Evolutionary conservation across 2,113 vertebrate species (phyloP).

Genomic region (Eulacestoma nigropectus): DNA sequence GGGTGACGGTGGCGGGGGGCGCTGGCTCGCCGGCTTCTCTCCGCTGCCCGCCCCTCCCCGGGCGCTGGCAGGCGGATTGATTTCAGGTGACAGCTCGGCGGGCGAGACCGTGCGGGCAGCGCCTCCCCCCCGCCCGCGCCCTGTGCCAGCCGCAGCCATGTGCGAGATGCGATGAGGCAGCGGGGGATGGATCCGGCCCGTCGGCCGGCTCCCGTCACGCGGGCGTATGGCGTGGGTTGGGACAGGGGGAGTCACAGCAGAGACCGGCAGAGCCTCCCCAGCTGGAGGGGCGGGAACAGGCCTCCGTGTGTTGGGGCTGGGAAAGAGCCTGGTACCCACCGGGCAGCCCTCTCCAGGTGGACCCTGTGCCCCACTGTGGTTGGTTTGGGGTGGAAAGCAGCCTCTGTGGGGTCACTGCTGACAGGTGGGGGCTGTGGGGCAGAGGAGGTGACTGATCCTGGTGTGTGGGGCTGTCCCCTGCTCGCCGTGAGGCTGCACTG

Average conservation of each 20-base stretch:
- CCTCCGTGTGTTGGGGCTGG: background rate
- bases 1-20: background rate
- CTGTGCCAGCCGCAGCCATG: slow-evolving; percentile 38
- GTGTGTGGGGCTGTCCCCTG: background rate
- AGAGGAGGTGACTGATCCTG: background rate
- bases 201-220: background rate
- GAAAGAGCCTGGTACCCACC: background rate
- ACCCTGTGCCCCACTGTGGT: background rate
- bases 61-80: slow-evolving; percentile 1
- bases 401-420: background rate
- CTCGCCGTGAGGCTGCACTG: background rate
- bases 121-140: background rate
- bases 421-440: background rate
- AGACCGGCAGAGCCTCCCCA: background rate
- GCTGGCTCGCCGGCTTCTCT: background rate
- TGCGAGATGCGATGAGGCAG: slow-evolving; percentile 39
- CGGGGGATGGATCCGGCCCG: background rate
- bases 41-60: background rate
- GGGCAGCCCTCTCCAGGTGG: background rate
- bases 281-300: background rate
- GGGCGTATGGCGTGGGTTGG: background rate
- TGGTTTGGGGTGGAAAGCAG: background rate
- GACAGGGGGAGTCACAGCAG: background rate
- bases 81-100: slow-evolving; percentile 52
- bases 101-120: slow-evolving; percentile 13